A percentile compares a stretch with the other conserved stretches of the same genome.
Conservation (phyloP, 2,113 vertebrate genomes). For the Nematolebias whitei region DNA sequence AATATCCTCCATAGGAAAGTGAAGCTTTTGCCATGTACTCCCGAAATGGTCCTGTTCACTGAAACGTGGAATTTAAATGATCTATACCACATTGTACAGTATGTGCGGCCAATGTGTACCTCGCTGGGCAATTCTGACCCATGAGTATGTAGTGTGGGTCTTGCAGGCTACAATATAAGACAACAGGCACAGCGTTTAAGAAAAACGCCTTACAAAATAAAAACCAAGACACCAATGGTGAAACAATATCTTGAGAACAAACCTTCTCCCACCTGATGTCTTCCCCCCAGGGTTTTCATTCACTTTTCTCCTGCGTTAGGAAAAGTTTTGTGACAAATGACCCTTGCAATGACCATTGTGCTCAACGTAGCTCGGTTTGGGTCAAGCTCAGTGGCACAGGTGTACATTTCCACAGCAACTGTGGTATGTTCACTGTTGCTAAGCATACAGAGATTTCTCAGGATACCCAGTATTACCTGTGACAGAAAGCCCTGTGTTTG, state of each 20-base stretch:
- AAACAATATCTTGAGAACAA: constrained; percentile 78
- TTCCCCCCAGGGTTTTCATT: constrained; percentile 46
- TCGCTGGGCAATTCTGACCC: constrained; percentile 45
- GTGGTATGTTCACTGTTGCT: constrained; percentile 75
- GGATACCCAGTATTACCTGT: constrained; percentile 54
- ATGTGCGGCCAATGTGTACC: constrained; percentile 64
- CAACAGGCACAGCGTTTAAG: constrained; percentile 80
- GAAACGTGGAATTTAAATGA: constrained; percentile 61
- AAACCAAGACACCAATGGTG: constrained; percentile 84
- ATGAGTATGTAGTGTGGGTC: constrained; percentile 57
- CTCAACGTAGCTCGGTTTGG: constrained; percentile 57
- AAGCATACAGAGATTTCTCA: constrained; percentile 67
- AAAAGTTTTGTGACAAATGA: constrained; percentile 67
- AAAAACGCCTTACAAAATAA: constrained; percentile 73
- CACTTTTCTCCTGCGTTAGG: constrained; percentile 51
- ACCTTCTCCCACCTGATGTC: constrained; percentile 55
- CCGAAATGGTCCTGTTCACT: constrained; percentile 52
- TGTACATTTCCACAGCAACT: constrained; percentile 76
- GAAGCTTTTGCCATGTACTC: constrained; percentile 26
- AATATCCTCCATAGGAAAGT: constrained; percentile 24
- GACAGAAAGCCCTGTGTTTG: constrained; percentile 68
- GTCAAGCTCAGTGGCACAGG: constrained; percentile 63
- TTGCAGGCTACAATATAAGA: constrained; percentile 78
- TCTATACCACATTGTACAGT: constrained; percentile 61
- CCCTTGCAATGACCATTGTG: constrained; percentile 54